phyloP scores from a whole-genome alignment of 92 coral and sea anemone genomes.

The Nematostella vectensis region DNA sequence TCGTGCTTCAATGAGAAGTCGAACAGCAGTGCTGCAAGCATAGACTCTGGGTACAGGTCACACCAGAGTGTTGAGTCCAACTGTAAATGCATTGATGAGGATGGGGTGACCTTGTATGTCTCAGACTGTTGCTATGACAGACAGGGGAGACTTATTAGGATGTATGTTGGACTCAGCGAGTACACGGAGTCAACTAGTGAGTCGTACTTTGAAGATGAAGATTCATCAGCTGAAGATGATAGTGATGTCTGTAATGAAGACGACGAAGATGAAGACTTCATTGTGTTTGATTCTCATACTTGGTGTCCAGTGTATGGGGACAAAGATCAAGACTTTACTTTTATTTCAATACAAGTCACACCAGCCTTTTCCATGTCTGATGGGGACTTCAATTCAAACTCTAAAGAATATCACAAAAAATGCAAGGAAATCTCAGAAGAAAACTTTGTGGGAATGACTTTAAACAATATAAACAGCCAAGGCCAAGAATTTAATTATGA shows the following conservation, averaged over 20 bases:
- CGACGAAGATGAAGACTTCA: slow-evolving; percentile 17
- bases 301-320: slow-evolving; percentile 1
- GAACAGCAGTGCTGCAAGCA: slow-evolving; percentile 21
- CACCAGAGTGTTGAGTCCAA: slow-evolving; percentile 8
- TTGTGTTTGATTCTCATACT: slow-evolving; percentile 8
- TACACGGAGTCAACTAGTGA: slow-evolving; percentile 1
- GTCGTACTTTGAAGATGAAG: slow-evolving; percentile 4
- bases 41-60: slow-evolving; percentile 21
- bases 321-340: too few species aligned
- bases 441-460: too few species aligned
- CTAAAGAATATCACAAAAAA: too few species aligned
- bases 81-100: slow-evolving; percentile 10
- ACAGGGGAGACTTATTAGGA: slow-evolving; percentile 14
- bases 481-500: too few species aligned
- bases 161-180: slow-evolving; percentile 6
- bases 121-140: slow-evolving; percentile 11
- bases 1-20: slow-evolving; percentile 1
- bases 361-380: too few species aligned
- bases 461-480: too few species aligned
- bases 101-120: slow-evolving; percentile 12
- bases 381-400: too few species aligned
- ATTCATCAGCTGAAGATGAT: background rate
- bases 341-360: too few species aligned
- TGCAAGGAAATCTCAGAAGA: too few species aligned
- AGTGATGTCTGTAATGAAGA: background rate